phyloP scores from a whole-genome alignment of 1,140 invertebrate genomes.

The Heliconius nattereri region DNA sequence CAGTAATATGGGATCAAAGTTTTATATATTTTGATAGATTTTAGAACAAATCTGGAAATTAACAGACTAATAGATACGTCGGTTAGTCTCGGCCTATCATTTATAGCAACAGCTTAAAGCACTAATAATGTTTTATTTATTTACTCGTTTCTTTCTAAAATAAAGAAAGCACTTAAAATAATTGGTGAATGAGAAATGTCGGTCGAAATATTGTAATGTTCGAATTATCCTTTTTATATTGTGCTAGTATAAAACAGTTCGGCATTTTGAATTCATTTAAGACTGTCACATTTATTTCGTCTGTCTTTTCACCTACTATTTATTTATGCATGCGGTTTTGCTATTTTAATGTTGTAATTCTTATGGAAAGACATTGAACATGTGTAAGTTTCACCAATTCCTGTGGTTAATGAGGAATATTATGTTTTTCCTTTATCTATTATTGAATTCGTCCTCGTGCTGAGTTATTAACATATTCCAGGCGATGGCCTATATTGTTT shows the following conservation, averaged over 20 bases:
- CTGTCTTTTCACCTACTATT: slow-evolving; percentile 14
- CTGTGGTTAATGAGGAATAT: neutral
- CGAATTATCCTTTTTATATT: neutral
- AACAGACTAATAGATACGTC: neutral
- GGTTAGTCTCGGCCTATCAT: neutral
- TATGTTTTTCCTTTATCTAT: neutral
- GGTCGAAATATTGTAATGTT: neutral
- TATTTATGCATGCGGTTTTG: slow-evolving; percentile 35
- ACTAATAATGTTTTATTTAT: neutral
- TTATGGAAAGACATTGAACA: slow-evolving; percentile 29
- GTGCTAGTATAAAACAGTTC: slow-evolving; percentile 38
- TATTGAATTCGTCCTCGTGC: slow-evolving; percentile 7
- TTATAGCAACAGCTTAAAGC: neutral
- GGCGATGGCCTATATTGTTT: slow-evolving; percentile 11
- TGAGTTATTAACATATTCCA: slow-evolving; percentile 21
- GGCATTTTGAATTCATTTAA: slow-evolving; percentile 58
- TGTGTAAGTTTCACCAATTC: slow-evolving; percentile 11
- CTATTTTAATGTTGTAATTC: slow-evolving; percentile 29
- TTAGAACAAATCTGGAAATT: slow-evolving; percentile 20
- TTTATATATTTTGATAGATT: slow-evolving; percentile 35
- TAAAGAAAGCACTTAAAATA: neutral
- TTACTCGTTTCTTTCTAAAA: neutral
- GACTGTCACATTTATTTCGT: slow-evolving; percentile 48
- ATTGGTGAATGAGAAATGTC: slow-evolving; percentile 7
- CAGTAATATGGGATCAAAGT: slow-evolving; percentile 39